These are phyloP conservation scores for Apteryx mantelli DNA, from an alignment of 2,113 vertebrate species.

Conservation along the genomic window DNA sequence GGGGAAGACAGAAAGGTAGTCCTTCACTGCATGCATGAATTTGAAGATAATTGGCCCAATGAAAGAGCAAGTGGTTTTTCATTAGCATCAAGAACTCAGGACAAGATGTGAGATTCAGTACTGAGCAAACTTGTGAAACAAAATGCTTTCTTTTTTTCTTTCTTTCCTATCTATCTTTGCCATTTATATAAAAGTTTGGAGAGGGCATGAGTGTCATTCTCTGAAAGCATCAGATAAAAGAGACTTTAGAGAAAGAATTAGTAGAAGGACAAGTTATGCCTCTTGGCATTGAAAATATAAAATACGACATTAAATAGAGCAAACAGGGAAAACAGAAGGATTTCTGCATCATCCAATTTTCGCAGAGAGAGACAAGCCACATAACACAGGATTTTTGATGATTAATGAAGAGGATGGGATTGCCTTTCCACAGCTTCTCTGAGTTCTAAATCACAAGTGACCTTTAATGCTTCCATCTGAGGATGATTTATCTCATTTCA, in stretches of 20 bases:
- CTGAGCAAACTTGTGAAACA: neutral
- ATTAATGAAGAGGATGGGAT: slow-evolving; percentile 45
- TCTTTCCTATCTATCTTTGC: neutral
- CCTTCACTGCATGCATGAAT: neutral
- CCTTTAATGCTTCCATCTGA: slow-evolving; percentile 22
- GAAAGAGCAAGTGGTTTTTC: neutral
- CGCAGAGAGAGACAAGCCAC: neutral
- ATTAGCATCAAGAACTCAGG: neutral
- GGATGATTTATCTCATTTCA: slow-evolving; percentile 47
- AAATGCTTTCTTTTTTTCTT: neutral
- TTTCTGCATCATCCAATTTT: neutral
- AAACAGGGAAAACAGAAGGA: neutral
- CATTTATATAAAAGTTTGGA: neutral
- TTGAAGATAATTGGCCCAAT: neutral
- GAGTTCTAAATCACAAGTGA: slow-evolving; percentile 33
- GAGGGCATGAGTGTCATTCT: neutral
- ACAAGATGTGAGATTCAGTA: neutral
- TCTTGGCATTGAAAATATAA: neutral
- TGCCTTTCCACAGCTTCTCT: slow-evolving; percentile 16
- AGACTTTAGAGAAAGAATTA: neutral
- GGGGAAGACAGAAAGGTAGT: neutral
- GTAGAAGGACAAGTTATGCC: neutral
- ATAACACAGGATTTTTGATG: slow-evolving; percentile 11
- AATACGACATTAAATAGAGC: neutral
- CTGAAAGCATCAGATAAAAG: neutral